Base-by-base conservation (phyloP, 2,888 invertebrate genomes). In the Ptychoptera albimana region DNA sequence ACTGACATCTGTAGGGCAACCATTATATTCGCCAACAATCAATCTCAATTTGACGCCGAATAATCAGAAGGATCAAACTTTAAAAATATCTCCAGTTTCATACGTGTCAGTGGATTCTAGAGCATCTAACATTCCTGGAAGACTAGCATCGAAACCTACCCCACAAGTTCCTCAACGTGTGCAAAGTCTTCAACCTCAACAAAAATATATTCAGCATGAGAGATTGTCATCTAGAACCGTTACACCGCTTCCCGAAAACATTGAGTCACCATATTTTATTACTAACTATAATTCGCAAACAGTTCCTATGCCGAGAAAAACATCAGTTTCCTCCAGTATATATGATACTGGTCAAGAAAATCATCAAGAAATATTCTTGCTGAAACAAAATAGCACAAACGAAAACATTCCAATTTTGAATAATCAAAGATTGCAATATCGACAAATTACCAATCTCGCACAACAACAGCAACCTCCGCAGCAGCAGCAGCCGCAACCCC, bases 101-200 rank as follows among this genome's bases (percentile, higher is more conserved):
- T 64, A 62, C 47, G 60, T 58, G 0, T 63, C 64, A 2, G 60
- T 64, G 5, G 60, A 60, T 45, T 39, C 42, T n/a, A 44, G 43
- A 29, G 36, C 40, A 3, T 29, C 36, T 12, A 45, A 42, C 11
- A 41, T 30, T 9, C 16, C 30, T 31, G 23, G 14, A 14, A 14
- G 30, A 29, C 16, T 11, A 31, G 40, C 41, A 12, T 16, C 40
- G 7, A 23, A 43, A 13, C 43, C 40, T 10, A 54, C 58, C 5
- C 63, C 63, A 1, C 61, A 64, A 52, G 60, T 63, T 13, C 63
- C 63, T 2, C 54, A 57, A 45, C 57, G 63, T 1, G 54, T 60
- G 42, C 61, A 63, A 39, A 63, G 62, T 37, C 47, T 64, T 30
- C 58, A 53, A 46, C 23, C 23, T 23, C 23, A 23, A 23, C 23